Evolutionary conservation across 2,113 vertebrate species (phyloP).

Genomic region (Eulacestoma nigropectus): DNA sequence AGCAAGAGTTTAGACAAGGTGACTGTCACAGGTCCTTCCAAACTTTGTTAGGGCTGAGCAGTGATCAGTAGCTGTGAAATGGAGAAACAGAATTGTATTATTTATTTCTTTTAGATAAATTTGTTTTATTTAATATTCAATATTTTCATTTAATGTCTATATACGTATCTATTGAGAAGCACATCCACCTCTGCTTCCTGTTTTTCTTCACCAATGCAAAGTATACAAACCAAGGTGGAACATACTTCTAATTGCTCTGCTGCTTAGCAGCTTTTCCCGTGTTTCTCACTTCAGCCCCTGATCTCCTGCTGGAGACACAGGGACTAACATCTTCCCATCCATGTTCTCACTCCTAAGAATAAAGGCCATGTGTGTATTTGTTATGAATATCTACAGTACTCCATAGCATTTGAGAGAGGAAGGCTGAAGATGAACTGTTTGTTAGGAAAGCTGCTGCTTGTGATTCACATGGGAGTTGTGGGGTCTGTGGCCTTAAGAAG

Average conservation of each 20-base stretch:
- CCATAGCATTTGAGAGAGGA: fast-evolving
- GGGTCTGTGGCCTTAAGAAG: neutral
- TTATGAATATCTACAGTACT: neutral
- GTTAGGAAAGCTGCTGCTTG: neutral
- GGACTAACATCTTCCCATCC: neutral
- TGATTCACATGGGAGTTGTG: neutral
- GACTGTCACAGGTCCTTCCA: neutral
- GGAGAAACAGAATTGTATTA: neutral
- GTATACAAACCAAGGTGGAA: neutral
- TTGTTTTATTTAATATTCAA: neutral
- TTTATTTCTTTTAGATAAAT: neutral
- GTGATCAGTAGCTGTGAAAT: neutral
- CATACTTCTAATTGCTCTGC: neutral
- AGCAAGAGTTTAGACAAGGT: neutral
- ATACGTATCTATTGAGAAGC: neutral
- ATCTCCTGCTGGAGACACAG: neutral
- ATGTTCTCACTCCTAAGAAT: neutral
- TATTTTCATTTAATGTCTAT: neutral
- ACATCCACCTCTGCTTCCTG: neutral
- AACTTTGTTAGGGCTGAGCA: neutral
- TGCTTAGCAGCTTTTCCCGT: neutral
- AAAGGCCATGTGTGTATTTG: neutral
- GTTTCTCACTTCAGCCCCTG: neutral
- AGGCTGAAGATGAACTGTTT: neutral
- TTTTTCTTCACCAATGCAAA: neutral